Percentiles rank a stretch among this genome's conserved stretches.
phyloP scores from a whole-genome alignment of 2,888 invertebrate genomes.

The Himalopsyche kuldschensis region DNA sequence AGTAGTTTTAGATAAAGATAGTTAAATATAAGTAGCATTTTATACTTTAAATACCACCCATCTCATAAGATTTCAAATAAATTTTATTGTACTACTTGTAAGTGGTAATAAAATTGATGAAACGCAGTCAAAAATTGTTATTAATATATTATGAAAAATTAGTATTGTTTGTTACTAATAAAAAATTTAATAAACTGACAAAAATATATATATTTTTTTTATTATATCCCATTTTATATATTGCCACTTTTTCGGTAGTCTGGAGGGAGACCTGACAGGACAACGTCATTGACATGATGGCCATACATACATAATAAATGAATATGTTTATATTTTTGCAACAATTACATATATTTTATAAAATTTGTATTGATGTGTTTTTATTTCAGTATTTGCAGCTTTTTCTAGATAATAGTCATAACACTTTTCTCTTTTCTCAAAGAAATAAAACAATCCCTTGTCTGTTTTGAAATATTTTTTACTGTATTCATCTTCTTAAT shows the following conservation, averaged over 20 bases:
- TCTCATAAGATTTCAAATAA: neutral
- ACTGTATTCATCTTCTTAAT: neutral
- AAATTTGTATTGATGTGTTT: no score
- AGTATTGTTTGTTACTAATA: neutral
- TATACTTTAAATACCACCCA: conserved; percentile 1
- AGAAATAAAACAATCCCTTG: neutral
- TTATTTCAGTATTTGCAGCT: no score
- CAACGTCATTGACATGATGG: no score
- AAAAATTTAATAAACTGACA: neutral
- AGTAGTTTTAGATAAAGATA: neutral
- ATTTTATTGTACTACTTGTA: neutral
- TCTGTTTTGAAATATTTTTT: neutral
- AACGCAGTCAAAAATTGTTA: neutral
- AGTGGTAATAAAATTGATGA: neutral
- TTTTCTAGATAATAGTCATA: no score
- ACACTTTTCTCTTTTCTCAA: neutral
- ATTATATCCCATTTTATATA: neutral
- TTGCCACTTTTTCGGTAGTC: neutral
- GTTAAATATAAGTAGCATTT: neutral
- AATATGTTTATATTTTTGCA: neutral
- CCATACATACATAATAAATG: no score
- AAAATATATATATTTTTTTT: neutral
- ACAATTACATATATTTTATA: neutral
- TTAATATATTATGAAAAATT: neutral
- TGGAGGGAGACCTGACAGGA: neutral